Evolutionary conservation across 2,888 invertebrate species (phyloP).

Genomic region (Arrhopalites spinosus): DNA sequence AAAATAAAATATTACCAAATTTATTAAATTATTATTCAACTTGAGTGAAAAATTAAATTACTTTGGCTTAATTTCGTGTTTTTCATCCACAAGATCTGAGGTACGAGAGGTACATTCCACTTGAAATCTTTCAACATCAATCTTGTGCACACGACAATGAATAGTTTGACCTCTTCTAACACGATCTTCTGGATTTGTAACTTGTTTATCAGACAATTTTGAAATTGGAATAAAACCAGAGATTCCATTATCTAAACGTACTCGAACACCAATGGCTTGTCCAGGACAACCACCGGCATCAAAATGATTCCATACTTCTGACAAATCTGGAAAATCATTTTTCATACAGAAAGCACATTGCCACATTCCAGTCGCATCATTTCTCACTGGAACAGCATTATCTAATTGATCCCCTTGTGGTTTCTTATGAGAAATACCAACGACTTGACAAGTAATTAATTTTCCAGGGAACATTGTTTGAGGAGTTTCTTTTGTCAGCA

Average conservation of each 20-base stretch:
- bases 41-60: too few species aligned
- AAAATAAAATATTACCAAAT: too few species aligned
- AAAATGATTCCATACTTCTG: constrained; percentile 97
- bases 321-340: constrained; percentile 92
- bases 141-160: constrained; percentile 89
- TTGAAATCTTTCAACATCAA: constrained; percentile 91
- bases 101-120: constrained; percentile 92
- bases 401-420: constrained; percentile 93
- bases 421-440: constrained; percentile 77
- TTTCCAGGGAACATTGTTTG: constrained; percentile 91
- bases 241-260: constrained; percentile 88
- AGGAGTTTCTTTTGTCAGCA: constrained; percentile 94
- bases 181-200: constrained; percentile 89
- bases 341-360: constrained; percentile 97
- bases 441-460: constrained; percentile 80
- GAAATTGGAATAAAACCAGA: constrained; percentile 92
- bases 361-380: constrained; percentile 94
- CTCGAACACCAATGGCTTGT: constrained; percentile 87
- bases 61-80: constrained; percentile 81
- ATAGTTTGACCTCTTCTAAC: constrained; percentile 83
- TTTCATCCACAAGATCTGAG: constrained; percentile 88
- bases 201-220: constrained; percentile 87
- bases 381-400: constrained; percentile 92
- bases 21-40: too few species aligned
- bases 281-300: constrained; percentile 95